Conservation (phyloP, 2,113 vertebrate species). For the Pholis gunnellus region DNA sequence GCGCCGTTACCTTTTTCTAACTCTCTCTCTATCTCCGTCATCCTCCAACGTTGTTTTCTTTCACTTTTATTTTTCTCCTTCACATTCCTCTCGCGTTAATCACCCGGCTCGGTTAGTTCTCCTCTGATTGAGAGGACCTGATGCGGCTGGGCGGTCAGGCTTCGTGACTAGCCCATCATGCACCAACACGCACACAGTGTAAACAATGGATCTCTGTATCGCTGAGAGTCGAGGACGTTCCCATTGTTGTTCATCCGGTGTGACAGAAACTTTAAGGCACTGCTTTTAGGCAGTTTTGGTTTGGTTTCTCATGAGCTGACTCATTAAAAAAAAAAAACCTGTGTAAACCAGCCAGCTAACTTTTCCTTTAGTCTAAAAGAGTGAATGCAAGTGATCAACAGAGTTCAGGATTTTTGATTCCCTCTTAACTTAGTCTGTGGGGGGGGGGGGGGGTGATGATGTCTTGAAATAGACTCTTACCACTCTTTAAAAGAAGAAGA, state of each 20-base stretch:
- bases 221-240: constrained; percentile 3
- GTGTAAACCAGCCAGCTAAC: background rate
- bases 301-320: constrained; percentile 32
- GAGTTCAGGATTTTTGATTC: background rate
- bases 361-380: constrained; percentile 2
- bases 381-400: background rate
- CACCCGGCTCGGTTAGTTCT: constrained; percentile 5
- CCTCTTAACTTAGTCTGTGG: background rate
- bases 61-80: background rate
- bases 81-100: background rate
- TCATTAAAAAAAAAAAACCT: background rate
- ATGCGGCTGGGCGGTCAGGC: background rate
- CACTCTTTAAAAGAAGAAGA: background rate
- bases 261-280: constrained; percentile 32
- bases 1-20: background rate
- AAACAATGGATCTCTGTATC: constrained; percentile 46
- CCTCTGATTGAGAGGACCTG: constrained; percentile 16
- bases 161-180: constrained; percentile 15
- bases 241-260: constrained; percentile 41
- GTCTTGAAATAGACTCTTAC: constrained; percentile 11
- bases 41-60: background rate
- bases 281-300: constrained; percentile 2
- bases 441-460: constrained; percentile 18
- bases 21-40: background rate
- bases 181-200: background rate